Evolutionary conservation across 2,797 vertebrate species (phyloP), one percentile per base, ranked within the genome.

Genomic region (Taenioides sp.): DNA sequence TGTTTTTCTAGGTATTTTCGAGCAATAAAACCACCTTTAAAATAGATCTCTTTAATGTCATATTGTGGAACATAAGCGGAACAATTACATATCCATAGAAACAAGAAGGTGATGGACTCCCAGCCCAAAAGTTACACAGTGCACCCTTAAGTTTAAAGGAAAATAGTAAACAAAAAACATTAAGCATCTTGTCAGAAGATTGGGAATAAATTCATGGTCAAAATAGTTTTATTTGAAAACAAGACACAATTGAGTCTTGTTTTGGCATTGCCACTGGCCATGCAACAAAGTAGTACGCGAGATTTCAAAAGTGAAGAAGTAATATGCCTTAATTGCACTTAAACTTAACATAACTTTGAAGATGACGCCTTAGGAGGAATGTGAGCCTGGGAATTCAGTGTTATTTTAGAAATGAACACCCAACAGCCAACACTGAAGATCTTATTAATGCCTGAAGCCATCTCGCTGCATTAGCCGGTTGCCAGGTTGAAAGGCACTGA

Each of bases 271-370:
- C 76, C 78, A 83, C 68, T 55, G 72, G 84, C 82, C 75, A 72
- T 14, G 80, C 72, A 86, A 87, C 70, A 87, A 85, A 87, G 76
- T 73, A 58, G 57, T n/a, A 71, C 50, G 57, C 55, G 67, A 75
- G 57, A 79, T 67, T 75, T 80, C 67, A 58, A 83, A 78, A 83
- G 61, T 76, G 54, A 78, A 76, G 80, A 81, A 75, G 78, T 77
- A 67, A 84, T 75, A 62, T 67, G 72, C 69, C 47, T 71, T 79
- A 82, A 87, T 71, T 72, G 72, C 43, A 12, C 73, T 64, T 66
- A 82, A 22, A 86, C 77, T 78, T 73, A 66, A 75, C 70, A 81
- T 71, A 71, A 82, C 86, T 89, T 83, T 88, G 83, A 86, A 85
- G 82, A 77, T 78, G 73, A 77, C 74, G 84, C 85, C 82, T 69